Conservation (phyloP, 2,888 invertebrate genomes). For the Metopia argyrocephala region DNA sequence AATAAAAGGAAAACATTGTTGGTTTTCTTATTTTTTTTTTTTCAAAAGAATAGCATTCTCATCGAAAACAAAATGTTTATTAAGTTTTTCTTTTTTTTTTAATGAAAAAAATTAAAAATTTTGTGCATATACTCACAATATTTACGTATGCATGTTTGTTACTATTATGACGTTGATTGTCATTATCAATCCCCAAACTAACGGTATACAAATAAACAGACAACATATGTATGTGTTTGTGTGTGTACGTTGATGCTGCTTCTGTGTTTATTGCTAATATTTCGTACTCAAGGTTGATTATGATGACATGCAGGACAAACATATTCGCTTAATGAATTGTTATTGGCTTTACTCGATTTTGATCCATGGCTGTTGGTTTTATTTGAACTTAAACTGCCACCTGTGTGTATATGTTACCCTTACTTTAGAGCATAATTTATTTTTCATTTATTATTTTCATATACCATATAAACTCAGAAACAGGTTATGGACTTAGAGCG, state of each 20-base stretch:
- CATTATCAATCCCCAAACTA: background rate
- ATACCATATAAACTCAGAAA: no score
- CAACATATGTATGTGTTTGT: background rate
- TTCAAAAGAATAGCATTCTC: background rate
- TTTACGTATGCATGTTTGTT: background rate
- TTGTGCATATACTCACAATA: background rate
- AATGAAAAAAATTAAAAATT: background rate
- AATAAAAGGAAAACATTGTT: no score
- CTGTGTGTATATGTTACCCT: no score
- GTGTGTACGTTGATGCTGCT: conserved; percentile 28
- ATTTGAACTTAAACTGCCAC: background rate
- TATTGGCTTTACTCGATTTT: conserved; percentile 5
- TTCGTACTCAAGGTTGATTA: conserved; percentile 47
- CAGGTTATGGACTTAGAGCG: no score
- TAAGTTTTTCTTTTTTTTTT: no score
- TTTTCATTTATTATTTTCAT: no score
- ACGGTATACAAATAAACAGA: background rate
- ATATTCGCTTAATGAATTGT: background rate
- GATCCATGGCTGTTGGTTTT: background rate
- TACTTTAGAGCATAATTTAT: no score
- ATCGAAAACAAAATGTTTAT: no score
- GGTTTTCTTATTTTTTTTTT: no score
- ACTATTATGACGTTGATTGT: conserved; percentile 13
- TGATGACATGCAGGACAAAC: conserved; percentile 3
- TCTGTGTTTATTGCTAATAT: conserved; percentile 43